Evolutionary conservation across 2,797 vertebrate species (phyloP).

Genomic region (Mionectes olivaceus): DNA sequence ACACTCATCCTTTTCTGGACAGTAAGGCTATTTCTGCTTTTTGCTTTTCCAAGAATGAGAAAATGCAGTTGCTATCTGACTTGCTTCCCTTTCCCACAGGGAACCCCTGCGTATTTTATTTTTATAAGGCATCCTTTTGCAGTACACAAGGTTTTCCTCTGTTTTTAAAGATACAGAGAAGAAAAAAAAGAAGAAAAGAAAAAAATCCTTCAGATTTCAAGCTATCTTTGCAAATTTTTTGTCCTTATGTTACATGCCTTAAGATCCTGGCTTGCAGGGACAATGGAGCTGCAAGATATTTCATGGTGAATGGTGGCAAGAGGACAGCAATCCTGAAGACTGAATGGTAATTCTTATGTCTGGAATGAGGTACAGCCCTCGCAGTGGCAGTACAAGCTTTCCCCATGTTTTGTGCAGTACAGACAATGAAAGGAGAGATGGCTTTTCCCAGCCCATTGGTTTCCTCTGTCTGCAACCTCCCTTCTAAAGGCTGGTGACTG

Average conservation of each 20-base stretch:
- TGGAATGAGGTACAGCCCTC: neutral
- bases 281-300: neutral
- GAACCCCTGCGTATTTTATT: neutral
- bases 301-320: neutral
- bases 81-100: neutral
- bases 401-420: neutral
- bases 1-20: neutral
- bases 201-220: neutral
- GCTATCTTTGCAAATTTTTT: neutral
- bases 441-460: neutral
- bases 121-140: neutral
- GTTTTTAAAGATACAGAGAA: neutral
- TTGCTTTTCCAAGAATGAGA: conserved; percentile 2
- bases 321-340: neutral
- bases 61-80: neutral
- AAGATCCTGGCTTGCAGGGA: neutral
- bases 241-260: neutral
- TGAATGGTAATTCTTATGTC: neutral
- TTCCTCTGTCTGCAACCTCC: neutral
- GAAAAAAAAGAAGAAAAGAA: neutral
- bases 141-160: neutral
- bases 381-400: neutral
- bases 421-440: neutral
- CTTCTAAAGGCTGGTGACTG: neutral
- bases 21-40: conserved; percentile 11